These are phyloP conservation scores for Myotis brandtii DNA, from an alignment of 2,113 vertebrate species.

Conservation along the genomic window DNA sequence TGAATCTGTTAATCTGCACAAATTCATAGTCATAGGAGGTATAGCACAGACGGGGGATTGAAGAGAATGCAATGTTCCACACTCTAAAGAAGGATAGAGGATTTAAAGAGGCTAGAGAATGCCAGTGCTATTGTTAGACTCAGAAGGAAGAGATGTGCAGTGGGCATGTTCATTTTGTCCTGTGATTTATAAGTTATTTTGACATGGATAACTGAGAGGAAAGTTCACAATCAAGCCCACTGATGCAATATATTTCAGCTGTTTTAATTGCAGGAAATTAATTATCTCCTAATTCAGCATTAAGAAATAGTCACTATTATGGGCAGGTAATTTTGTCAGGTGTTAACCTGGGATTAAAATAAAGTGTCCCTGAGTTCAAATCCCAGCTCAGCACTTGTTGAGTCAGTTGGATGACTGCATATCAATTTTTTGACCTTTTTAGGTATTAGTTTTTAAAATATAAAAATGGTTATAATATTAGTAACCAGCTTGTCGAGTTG, in stretches of 20 bases:
- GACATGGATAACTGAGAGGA: background rate
- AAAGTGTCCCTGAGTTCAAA: background rate
- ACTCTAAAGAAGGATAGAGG: background rate
- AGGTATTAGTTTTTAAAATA: background rate
- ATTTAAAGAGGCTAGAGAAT: background rate
- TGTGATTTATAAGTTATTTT: background rate
- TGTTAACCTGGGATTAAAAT: background rate
- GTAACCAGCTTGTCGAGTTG: background rate
- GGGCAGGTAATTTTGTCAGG: background rate
- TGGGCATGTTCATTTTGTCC: background rate
- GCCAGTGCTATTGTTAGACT: background rate
- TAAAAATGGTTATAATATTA: background rate
- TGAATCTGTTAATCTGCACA: background rate
- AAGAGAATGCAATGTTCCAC: background rate
- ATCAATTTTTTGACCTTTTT: background rate
- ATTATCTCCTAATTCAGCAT: background rate
- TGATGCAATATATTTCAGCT: background rate
- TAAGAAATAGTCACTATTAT: background rate
- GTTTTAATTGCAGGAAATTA: background rate
- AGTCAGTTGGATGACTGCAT: background rate
- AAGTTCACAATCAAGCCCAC: background rate
- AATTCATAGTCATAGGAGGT: background rate
- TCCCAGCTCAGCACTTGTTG: background rate
- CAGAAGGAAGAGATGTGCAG: background rate
- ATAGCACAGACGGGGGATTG: background rate